Base-by-base conservation (phyloP, 1,140 invertebrate genomes). In the Mizuhopecten yessoensis region DNA sequence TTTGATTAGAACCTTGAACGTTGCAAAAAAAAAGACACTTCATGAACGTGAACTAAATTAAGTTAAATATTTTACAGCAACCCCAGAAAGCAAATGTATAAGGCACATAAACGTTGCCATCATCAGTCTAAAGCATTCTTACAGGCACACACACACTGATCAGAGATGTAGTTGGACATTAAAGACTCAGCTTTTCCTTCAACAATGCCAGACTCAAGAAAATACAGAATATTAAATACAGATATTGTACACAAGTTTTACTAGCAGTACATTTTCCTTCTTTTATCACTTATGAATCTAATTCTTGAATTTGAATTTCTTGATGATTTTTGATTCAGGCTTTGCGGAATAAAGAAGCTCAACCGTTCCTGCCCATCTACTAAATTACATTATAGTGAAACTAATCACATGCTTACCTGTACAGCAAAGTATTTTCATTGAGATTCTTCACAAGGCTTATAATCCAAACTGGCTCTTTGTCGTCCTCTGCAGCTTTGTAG, bases 401-500 rank as follows among this genome's bases (percentile, higher is more conserved):
- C n/a, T 29, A 75, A 75, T 29, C 9, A 75, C 3, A 75, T 29
- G 29, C 57, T 75, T 75, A 75, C 57, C 57, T 75, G 3, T 29
- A 29, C 9, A 75, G n/a, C 57, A 75, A 75, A 75, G n/a, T 29
- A 75, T 75, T 75, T 75, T 75, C 57, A 75, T 29, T 29, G 57
- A 75, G 29, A 75, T 75, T 75, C 57, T 75, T 75, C 57, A n/a
- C 5, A 5, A 75, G 5, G 23, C 29, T 75, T 2, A 13, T 75
- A 75, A 75, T 75, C 57, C 57, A 75, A 75, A 75, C n/a, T 29
- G n/a, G 57, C 57, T 75, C 57, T 75, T n/a, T 75, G 1, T n/a
- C n/a, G n/a, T 75, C 57, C 57, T 75, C 57, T 75, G 23, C 57
- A 75, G 57, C 57, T 75, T 29, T 75, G 57, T 29, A 29, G 57